Evolutionary conservation across 2,888 invertebrate species (phyloP).

Genomic region (Aethes cnicana): DNA sequence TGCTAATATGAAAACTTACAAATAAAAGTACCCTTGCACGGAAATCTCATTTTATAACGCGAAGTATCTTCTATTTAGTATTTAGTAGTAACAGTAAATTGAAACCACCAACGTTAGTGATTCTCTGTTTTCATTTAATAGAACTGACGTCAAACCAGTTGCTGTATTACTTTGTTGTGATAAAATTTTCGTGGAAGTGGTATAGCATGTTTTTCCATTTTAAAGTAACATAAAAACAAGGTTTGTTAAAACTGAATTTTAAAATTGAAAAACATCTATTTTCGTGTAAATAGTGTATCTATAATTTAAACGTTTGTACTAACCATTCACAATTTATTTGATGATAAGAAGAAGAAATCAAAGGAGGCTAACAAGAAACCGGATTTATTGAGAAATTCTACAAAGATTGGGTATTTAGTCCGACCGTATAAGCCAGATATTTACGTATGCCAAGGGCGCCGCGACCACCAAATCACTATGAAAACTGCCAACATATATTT

Average conservation of each 20-base stretch:
- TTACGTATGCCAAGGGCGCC: conserved; percentile 59
- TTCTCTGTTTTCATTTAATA: no score
- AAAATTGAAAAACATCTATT: conserved; percentile 61
- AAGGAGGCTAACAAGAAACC: conserved; percentile 62
- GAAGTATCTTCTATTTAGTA: no score
- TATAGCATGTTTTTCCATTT: conserved; percentile 58
- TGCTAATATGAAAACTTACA: conserved; percentile 45
- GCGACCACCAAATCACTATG: conserved; percentile 45
- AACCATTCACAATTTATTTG: conserved; percentile 70
- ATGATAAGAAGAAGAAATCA: conserved; percentile 64
- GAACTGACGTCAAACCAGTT: background rate
- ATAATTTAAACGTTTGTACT: conserved; percentile 51
- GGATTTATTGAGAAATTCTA: conserved; percentile 59
- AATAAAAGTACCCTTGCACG: conserved; percentile 22
- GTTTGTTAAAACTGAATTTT: conserved; percentile 12
- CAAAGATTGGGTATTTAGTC: conserved; percentile 75
- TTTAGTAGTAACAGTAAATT: no score
- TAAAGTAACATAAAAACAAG: conserved; percentile 32
- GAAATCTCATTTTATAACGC: conserved; percentile 2
- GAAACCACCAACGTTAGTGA: no score
- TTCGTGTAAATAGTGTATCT: conserved; percentile 33
- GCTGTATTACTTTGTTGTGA: background rate
- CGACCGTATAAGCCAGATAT: conserved; percentile 50
- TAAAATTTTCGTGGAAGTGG: conserved; percentile 51
- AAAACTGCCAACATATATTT: conserved; percentile 46